Evolutionary conservation across 1,140 invertebrate species (phyloP).

Genomic region (Drosophila kikkawai): DNA sequence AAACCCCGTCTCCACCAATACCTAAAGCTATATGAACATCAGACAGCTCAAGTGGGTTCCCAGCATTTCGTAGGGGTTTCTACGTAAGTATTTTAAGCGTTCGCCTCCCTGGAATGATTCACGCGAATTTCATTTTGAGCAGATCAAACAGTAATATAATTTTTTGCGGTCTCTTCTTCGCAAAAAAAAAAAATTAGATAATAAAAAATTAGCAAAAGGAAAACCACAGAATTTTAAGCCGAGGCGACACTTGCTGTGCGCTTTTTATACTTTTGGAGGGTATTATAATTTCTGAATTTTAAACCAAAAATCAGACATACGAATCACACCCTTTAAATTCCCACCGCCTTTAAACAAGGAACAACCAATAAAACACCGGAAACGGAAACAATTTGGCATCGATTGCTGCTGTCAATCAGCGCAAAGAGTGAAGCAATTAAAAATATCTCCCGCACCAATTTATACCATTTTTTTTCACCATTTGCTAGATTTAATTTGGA

Average conservation of each 20-base stretch:
- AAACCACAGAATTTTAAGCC: constrained; percentile 15
- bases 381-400: constrained; percentile 33
- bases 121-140: constrained; percentile 48
- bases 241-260: constrained; percentile 20
- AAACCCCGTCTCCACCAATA: constrained; percentile 15
- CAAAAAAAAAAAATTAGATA: not conserved
- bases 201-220: constrained; percentile 28
- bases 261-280: not conserved
- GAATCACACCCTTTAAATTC: not conserved
- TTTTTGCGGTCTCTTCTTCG: constrained; percentile 7
- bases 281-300: no score
- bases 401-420: constrained; percentile 37
- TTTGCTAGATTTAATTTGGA: constrained; percentile 39
- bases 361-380: constrained; percentile 3
- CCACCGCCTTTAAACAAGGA: not conserved
- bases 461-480: constrained; percentile 15
- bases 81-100: constrained; percentile 23
- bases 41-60: constrained; percentile 50
- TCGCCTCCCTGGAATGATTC: constrained; percentile 45
- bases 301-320: not conserved
- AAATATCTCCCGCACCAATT: constrained; percentile 11
- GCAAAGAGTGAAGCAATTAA: constrained; percentile 39
- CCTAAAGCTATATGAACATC: not conserved
- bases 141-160: constrained; percentile 47
- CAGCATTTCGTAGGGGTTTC: constrained; percentile 24